A percentile compares a stretch with the other conserved stretches of the same genome.
Conservation (phyloP, 2,797 vertebrate genomes). For the Mormyrops boulengeri region DNA sequence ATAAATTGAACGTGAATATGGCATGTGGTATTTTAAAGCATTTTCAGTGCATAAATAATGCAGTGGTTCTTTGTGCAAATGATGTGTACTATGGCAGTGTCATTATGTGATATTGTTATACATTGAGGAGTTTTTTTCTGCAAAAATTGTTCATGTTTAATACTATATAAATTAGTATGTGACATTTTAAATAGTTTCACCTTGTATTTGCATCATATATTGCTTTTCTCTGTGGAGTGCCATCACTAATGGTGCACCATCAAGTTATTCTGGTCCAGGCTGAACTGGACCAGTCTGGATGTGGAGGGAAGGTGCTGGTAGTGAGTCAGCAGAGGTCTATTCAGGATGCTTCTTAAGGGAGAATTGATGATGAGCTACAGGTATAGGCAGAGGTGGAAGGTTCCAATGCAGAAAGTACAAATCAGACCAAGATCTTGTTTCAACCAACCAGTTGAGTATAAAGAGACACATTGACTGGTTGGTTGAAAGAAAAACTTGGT, state of each 20-base stretch:
- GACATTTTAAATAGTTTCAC: background rate
- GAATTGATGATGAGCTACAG: background rate
- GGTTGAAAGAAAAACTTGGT: background rate
- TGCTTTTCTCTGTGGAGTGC: background rate
- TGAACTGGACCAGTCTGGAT: background rate
- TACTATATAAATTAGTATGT: background rate
- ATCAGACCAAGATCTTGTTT: background rate
- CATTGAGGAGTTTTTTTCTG: background rate
- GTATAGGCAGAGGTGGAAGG: background rate
- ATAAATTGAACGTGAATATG: background rate
- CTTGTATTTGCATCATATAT: background rate
- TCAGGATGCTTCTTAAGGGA: background rate
- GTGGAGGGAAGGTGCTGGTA: background rate
- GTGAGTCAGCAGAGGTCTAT: background rate
- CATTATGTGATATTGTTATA: background rate
- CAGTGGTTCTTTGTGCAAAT: background rate
- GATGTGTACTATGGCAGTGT: background rate
- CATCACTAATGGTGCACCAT: background rate
- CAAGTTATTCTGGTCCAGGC: background rate
- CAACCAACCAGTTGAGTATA: background rate
- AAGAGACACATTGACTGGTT: background rate
- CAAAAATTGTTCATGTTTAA: background rate
- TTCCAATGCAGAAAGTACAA: background rate
- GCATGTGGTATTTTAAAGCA: background rate
- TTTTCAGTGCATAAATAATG: background rate